A percentile compares a stretch with the other conserved stretches of the same genome.
Conservation (phyloP, 1,140 invertebrate genomes). For the Lineus longissimus region DNA sequence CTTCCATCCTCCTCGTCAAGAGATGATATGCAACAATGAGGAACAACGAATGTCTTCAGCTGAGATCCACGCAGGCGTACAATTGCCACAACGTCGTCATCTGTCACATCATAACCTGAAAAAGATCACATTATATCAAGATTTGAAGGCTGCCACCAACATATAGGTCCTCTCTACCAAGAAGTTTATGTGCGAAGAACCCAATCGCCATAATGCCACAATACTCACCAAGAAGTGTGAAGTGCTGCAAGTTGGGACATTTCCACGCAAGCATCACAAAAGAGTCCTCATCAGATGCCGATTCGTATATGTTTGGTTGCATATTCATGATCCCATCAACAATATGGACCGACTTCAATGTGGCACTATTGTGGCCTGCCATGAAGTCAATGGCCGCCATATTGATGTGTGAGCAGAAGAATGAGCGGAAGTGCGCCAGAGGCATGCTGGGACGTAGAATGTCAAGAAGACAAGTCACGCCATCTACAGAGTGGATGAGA, state of each 20-base stretch:
- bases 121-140: too few species aligned
- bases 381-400: constrained; percentile 53
- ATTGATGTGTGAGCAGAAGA: constrained; percentile 69
- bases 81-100: constrained; percentile 67
- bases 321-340: constrained; percentile 62
- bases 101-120: constrained; percentile 62
- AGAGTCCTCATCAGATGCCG: constrained; percentile 60
- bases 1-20: constrained; percentile 26
- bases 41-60: constrained; percentile 63
- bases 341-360: constrained; percentile 66
- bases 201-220: too few species aligned
- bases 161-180: too few species aligned
- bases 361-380: constrained; percentile 61
- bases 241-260: constrained; percentile 64
- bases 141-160: too few species aligned
- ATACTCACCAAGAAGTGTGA: constrained; percentile 62
- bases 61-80: constrained; percentile 62
- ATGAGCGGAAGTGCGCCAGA: constrained; percentile 67
- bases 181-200: too few species aligned
- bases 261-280: constrained; percentile 74
- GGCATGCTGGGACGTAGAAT: constrained; percentile 70
- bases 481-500: constrained; percentile 70
- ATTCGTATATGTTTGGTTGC: constrained; percentile 34
- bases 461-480: constrained; percentile 62
- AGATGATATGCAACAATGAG: constrained; percentile 53